These are phyloP conservation scores for Callaeas wilsoni DNA, from an alignment of 2,113 vertebrate genomes.

Conservation along the genomic window DNA sequence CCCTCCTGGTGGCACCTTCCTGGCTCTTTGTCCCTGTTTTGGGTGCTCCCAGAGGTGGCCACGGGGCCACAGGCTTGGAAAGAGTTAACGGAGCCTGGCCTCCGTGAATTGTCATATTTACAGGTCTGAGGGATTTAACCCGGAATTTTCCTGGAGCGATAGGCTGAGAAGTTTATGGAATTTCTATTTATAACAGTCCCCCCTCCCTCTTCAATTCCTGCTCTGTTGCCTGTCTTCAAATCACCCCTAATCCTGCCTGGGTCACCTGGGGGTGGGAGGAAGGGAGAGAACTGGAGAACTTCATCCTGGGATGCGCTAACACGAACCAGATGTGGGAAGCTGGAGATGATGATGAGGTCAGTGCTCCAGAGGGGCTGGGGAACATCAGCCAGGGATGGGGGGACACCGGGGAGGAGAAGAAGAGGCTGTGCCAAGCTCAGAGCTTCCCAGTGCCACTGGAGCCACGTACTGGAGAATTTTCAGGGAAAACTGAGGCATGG, in stretches of 20 bases:
- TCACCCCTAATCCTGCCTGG: slow-evolving; percentile 70
- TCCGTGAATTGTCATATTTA: background rate
- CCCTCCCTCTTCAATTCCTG: background rate
- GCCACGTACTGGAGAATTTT: rapidly evolving
- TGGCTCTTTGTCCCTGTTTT: rapidly evolving
- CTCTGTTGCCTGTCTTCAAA: slow-evolving; percentile 57
- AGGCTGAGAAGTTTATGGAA: slow-evolving; percentile 55
- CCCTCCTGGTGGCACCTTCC: background rate
- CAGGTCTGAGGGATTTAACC: slow-evolving; percentile 63
- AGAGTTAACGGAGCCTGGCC: background rate
- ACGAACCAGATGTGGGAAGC: slow-evolving; percentile 78
- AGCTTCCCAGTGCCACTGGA: background rate
- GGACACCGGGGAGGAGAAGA: background rate
- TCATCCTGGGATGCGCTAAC: slow-evolving; percentile 71
- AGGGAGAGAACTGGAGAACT: slow-evolving; percentile 36
- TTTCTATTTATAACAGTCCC: slow-evolving; percentile 74
- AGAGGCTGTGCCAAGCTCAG: background rate
- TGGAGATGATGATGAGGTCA: slow-evolving; percentile 55
- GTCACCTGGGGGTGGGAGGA: slow-evolving; percentile 62
- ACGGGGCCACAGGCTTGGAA: rapidly evolving
- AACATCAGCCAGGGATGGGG: background rate
- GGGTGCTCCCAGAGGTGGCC: background rate
- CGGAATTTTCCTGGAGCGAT: slow-evolving; percentile 50
- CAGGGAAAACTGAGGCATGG: background rate
- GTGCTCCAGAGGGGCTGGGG: background rate